Evolutionary conservation across 2,113 vertebrate genomes (phyloP).

Genomic region (Paratilapia polleni): DNA sequence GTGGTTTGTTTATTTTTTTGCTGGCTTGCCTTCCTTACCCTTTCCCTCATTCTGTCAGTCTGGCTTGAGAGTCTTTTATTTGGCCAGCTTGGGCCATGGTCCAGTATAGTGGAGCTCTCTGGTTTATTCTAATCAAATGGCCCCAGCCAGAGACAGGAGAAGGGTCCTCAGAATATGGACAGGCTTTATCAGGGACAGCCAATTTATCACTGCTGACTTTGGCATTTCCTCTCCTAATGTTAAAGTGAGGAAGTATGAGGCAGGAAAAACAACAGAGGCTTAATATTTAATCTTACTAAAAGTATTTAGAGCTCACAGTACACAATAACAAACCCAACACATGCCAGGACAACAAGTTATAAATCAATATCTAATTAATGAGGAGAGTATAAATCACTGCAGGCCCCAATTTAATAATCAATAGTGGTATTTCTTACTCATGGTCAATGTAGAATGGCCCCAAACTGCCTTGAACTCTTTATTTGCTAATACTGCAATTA

Average conservation of each 20-base stretch:
- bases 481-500: slow-evolving; percentile 58
- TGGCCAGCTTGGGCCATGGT: slow-evolving; percentile 13
- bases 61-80: slow-evolving; percentile 39
- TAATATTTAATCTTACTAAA: slow-evolving; percentile 72
- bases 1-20: slow-evolving; percentile 49
- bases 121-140: slow-evolving; percentile 59
- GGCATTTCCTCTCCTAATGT: slow-evolving; percentile 38
- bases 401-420: slow-evolving; percentile 66
- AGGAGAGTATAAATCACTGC: slow-evolving; percentile 69
- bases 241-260: slow-evolving; percentile 38
- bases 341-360: slow-evolving; percentile 66
- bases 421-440: slow-evolving; percentile 62
- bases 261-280: slow-evolving; percentile 41
- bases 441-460: slow-evolving; percentile 55
- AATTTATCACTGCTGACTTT: slow-evolving; percentile 49
- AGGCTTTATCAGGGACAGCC: slow-evolving; percentile 45
- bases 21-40: slow-evolving; percentile 28
- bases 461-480: slow-evolving; percentile 51
- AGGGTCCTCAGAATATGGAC: slow-evolving; percentile 39
- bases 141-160: slow-evolving; percentile 34
- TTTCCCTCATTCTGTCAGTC: slow-evolving; percentile 37
- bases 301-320: slow-evolving; percentile 57
- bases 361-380: slow-evolving; percentile 78
- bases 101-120: slow-evolving; percentile 28
- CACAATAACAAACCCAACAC: slow-evolving; percentile 55